Base-by-base conservation (phyloP, 2,797 vertebrate genomes). In the Perodicticus potto region DNA sequence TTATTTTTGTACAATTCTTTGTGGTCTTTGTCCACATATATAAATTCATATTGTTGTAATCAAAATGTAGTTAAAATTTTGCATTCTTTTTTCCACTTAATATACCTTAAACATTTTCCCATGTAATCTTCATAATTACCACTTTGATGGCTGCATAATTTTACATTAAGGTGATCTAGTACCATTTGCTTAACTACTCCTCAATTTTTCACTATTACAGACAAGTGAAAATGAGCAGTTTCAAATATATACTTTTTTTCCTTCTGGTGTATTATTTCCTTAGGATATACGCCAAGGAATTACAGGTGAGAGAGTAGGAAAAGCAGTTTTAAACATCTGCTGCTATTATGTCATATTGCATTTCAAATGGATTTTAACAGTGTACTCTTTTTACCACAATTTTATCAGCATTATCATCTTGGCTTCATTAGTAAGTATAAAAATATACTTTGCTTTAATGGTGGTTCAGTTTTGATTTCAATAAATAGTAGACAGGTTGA, bases 201-300 rank as follows among this genome's bases (percentile, higher is more conserved):
- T 69, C 43, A 86, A 70, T 96, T 96, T 93, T 95, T 92, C 88
- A 86, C 78, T 83, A 89, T 91, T 91, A 94, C 37, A 85, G n/a
- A 72, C 7, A 88, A 94, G 86, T 89, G 23, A 19, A 95, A 95
- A 97, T 83, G 67, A 93, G 70, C 7, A 86, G 86, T 93, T 94
- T 93, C 57, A 93, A 95, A 86, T 34, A 85, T 61, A 89, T 29
- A 69, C 67, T 27, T 93, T 78, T 40, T 45, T 87, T 93, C 91
- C n/a, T 95, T 91, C 65, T 94, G 90, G 77, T 77, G 17, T 29
- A 74, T 59, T 84, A 73, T 49, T 73, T 96, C 57, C 88, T 77
- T 91, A 63, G n/a, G 6, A 88, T 40, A 84, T 20, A 45, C 23
- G 29, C 20, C 59, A 45, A 83, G 53, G 19, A 80, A 45, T n/a